phyloP scores from a whole-genome alignment of 2,113 vertebrate species.

The Elephas maximus region DNA sequence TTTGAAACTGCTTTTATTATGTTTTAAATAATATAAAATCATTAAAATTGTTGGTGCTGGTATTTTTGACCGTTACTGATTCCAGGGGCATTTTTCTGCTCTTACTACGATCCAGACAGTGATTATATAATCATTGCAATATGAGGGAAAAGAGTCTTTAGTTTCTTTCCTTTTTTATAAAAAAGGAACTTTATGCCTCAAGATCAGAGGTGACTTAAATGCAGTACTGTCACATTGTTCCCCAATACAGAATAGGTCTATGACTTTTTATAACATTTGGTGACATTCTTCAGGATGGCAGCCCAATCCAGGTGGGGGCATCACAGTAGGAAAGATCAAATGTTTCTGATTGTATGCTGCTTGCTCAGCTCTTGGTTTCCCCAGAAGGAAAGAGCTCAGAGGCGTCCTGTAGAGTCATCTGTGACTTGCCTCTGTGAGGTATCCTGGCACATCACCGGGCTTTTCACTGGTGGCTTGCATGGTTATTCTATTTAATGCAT shows the following conservation, averaged over 20 bases:
- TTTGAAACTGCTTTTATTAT: constrained; percentile 39
- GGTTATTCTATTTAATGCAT: not conserved
- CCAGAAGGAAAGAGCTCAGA: not conserved
- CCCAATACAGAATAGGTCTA: not conserved
- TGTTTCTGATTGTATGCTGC: not conserved
- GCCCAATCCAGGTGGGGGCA: not conserved
- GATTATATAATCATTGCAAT: constrained; percentile 4
- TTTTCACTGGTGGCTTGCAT: not conserved
- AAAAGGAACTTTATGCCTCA: not conserved
- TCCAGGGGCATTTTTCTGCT: not conserved
- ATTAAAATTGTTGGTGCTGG: not conserved
- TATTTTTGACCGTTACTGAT: not conserved
- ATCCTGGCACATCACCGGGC: not conserved
- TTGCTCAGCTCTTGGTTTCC: constrained; percentile 39
- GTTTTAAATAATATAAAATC: constrained; percentile 1
- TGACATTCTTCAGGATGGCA: constrained; percentile 52
- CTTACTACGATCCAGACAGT: not conserved
- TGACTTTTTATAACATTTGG: constrained; percentile 34
- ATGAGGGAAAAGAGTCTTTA: not conserved
- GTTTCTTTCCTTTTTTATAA: constrained; percentile 6
- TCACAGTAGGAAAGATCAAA: not conserved
- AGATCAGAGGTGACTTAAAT: not conserved
- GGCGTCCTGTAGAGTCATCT: not conserved
- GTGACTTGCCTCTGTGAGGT: not conserved
- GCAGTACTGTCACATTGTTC: not conserved